phyloP scores from a whole-genome alignment of 2,113 vertebrate species.

The Oplegnathus fasciatus region DNA sequence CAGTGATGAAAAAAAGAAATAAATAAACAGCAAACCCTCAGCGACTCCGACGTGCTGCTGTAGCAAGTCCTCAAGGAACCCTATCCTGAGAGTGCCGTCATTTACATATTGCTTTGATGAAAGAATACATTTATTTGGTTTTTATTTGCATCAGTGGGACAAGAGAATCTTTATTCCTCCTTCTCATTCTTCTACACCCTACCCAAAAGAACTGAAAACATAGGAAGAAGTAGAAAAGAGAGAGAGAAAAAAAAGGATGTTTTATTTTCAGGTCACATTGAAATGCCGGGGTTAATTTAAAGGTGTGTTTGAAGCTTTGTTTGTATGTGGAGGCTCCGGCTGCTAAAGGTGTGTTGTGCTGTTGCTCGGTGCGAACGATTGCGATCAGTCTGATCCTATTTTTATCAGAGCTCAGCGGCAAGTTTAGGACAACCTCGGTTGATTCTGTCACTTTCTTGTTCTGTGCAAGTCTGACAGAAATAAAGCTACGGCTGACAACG shows the following conservation, averaged over 20 bases:
- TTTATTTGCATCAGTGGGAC: conserved; percentile 67
- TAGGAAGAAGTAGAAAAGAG: not conserved
- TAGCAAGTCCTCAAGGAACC: conserved; percentile 69
- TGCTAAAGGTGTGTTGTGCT: conserved; percentile 2
- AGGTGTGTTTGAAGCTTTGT: conserved; percentile 19
- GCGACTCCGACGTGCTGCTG: conserved; percentile 49
- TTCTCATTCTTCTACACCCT: not conserved
- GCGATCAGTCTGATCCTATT: conserved; percentile 3
- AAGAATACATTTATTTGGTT: conserved; percentile 66
- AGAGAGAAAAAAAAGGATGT: not conserved
- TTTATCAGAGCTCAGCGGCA: conserved; percentile 7
- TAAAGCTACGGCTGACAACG: not conserved
- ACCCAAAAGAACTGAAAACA: not conserved
- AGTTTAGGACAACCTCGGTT: conserved; percentile 5
- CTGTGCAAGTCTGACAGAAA: conserved; percentile 2
- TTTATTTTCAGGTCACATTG: conserved; percentile 25
- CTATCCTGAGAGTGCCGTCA: conserved; percentile 67
- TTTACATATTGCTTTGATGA: conserved; percentile 82
- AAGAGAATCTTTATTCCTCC: conserved; percentile 22
- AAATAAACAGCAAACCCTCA: conserved; percentile 59
- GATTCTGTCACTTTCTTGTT: conserved; percentile 1
- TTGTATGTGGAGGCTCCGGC: not conserved
- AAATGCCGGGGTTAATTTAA: conserved; percentile 29
- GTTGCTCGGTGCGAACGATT: not conserved
- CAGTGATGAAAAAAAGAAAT: conserved; percentile 32